Percentiles rank a stretch among this genome's conserved stretches.
Conservation (phyloP, 2,888 invertebrate species). For the Lumbricus terrestris region DNA sequence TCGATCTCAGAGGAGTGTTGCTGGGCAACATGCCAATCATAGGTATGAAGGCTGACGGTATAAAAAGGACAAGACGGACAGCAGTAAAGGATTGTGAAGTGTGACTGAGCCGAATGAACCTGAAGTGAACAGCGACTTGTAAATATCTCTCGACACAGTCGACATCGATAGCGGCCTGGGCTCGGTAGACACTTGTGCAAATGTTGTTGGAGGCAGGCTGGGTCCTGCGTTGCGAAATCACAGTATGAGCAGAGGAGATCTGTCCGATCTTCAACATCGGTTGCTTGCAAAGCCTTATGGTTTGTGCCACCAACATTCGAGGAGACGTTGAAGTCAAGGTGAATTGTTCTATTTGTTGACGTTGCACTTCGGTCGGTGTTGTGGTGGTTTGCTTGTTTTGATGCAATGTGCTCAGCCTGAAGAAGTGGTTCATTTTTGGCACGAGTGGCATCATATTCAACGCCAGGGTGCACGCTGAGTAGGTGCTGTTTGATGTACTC, state of each 20-base stretch:
- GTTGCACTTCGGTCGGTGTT: neutral
- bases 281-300: neutral
- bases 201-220: neutral
- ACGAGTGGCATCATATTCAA: slow-evolving; percentile 24
- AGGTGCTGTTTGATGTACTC: slow-evolving; percentile 33
- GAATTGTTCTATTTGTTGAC: neutral
- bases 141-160: neutral
- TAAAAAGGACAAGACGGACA: neutral
- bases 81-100: slow-evolving; percentile 10
- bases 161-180: neutral
- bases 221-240: neutral
- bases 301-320: neutral
- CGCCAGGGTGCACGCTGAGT: slow-evolving; percentile 27
- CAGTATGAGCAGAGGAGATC: slow-evolving; percentile 8
- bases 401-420: neutral
- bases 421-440: neutral
- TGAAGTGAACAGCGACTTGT: neutral
- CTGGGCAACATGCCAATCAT: slow-evolving; percentile 9
- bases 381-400: neutral
- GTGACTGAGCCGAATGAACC: neutral
- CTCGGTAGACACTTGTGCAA: neutral
- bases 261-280: neutral
- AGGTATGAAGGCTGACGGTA: neutral
- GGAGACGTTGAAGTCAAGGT: neutral
- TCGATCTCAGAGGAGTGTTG: neutral